Base-by-base conservation (phyloP, 2,797 vertebrate species). In the Sitta carolinensis region DNA sequence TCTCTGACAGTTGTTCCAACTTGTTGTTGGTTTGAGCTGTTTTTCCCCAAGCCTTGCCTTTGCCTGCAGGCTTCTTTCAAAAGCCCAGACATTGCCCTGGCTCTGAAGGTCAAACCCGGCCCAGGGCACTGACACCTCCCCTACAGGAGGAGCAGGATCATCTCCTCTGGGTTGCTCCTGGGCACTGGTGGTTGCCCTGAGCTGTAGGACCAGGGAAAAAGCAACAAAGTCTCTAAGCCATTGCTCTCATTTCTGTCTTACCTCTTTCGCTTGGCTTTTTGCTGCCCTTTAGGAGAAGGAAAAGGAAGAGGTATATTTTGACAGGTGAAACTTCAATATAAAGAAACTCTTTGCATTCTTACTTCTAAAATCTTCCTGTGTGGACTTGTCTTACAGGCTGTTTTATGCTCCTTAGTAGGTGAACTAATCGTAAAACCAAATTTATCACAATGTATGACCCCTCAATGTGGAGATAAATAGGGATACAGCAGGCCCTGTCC, bases 91-190 rank as follows among this genome's bases (percentile, higher is more conserved):
- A 0, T 15, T 82, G 20, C 32, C 26, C 27, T 47, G 74, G n/a
- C 16, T 75, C 51, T 66, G 74, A 42, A 26, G 42, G 23, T 48
- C 45, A 42, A 43, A 23, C 14, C n/a, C 59, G 77, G 26, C 54
- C 43, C 50, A 21, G 4, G n/a, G 61, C 47, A 54, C 4, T 0
- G 0, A 18, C 16, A 20, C 3, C 11, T 83, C 34, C 50, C 32
- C 16, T 32, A 11, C 6, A 27, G 13, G 27, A 63, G 27, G 6
- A 47, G 54, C 38, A 45, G 64, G 19, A 48, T 29, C 47, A 18
- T 27, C 52, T 48, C 59, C 69, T 48, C 48, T 27, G 48, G 18
- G 13, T 4, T 72, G 20, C 29, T 72, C 19, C 50, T 48, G 10
- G 10, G 20, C 11, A 50, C n/a, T 66, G 22, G 2, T 47, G 61